Evolutionary conservation across 1,140 invertebrate species (phyloP).

Genomic region (Drosophila takahashii): DNA sequence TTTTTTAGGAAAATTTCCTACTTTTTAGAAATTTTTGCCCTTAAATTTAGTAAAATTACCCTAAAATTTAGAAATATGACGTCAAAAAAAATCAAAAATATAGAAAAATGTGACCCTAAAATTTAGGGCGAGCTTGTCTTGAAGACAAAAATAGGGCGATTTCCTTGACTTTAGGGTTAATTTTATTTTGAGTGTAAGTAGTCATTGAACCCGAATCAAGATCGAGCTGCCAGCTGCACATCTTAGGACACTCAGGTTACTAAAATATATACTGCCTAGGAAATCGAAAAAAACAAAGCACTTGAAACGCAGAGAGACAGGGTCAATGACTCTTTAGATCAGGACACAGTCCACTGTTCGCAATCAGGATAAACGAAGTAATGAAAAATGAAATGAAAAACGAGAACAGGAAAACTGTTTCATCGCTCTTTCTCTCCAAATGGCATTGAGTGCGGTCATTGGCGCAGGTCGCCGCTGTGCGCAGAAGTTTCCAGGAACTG

Average conservation of each 20-base stretch:
- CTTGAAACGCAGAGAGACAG: constrained; percentile 32
- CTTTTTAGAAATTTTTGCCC: no score
- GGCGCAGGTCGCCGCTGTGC: background rate
- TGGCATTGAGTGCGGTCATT: constrained; percentile 68
- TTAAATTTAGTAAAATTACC: no score
- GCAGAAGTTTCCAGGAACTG: constrained; percentile 69
- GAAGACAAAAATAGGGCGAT: no score
- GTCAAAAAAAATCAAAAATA: no score
- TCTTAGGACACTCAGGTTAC: constrained; percentile 41
- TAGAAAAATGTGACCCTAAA: no score
- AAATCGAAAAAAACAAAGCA: constrained; percentile 51
- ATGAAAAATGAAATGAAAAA: constrained; percentile 60
- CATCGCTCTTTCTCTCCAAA: constrained; percentile 9
- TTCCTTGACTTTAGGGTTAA: no score
- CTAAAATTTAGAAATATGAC: no score
- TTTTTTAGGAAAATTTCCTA: no score
- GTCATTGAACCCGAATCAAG: constrained; percentile 27
- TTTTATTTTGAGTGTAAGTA: no score
- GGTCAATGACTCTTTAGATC: constrained; percentile 56
- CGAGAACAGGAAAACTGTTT: constrained; percentile 74
- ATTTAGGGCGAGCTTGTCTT: no score
- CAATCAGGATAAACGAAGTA: constrained; percentile 37
- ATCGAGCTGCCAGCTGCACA: constrained; percentile 6
- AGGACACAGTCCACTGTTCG: constrained; percentile 22
- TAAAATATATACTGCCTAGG: constrained; percentile 30